Conservation (phyloP, 2,888 invertebrate genomes). For the Pollenia labialis region DNA sequence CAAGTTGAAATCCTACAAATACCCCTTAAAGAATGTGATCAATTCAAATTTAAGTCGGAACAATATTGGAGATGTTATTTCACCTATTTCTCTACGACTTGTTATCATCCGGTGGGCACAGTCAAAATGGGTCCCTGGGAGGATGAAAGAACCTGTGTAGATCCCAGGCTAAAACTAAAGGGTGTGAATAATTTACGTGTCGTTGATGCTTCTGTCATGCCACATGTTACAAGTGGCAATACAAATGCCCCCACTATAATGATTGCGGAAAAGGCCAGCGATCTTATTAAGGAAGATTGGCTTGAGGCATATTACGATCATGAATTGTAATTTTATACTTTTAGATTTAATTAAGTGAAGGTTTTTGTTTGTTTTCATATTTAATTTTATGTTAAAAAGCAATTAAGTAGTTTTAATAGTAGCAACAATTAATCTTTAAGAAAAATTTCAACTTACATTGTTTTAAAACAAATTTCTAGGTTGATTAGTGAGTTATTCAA, state of each 20-base stretch:
- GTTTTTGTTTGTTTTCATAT: background rate
- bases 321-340: background rate
- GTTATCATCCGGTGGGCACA: slow-evolving; percentile 88
- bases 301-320: background rate
- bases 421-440: no score
- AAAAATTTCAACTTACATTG: no score
- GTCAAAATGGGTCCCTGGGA: slow-evolving; percentile 88
- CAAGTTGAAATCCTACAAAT: slow-evolving; percentile 77
- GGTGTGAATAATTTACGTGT: slow-evolving; percentile 88
- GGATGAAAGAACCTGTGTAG: slow-evolving; percentile 88
- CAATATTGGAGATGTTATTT: slow-evolving; percentile 88
- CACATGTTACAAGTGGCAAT: slow-evolving; percentile 89
- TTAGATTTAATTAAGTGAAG: slow-evolving; percentile 81
- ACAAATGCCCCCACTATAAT: slow-evolving; percentile 93
- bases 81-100: slow-evolving; percentile 87
- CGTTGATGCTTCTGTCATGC: slow-evolving; percentile 91
- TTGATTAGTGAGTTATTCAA: no score
- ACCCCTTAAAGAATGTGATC: slow-evolving; percentile 76
- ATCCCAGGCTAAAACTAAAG: slow-evolving; percentile 87
- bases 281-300: slow-evolving; percentile 82
- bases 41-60: slow-evolving; percentile 77
- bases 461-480: no score
- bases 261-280: slow-evolving; percentile 93
- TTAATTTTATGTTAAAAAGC: no score
- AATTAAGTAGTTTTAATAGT: no score